Conservation (phyloP, 2,113 vertebrate genomes). For the Arothron firmamentum region DNA sequence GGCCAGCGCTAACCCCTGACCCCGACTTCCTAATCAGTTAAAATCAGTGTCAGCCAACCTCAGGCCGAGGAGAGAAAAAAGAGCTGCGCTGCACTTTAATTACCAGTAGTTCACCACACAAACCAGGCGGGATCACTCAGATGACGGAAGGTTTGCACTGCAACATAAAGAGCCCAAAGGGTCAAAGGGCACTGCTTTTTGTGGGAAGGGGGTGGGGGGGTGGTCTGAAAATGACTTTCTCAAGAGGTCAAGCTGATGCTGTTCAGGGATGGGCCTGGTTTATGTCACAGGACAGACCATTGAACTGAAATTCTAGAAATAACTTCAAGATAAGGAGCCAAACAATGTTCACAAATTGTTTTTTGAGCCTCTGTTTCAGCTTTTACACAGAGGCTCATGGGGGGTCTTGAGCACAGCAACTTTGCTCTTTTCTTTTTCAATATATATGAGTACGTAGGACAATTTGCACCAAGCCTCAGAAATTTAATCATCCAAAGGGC, state of each 20-base stretch:
- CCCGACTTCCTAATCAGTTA: too few species aligned
- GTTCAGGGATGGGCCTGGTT: conserved; percentile 2
- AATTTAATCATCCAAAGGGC: too few species aligned
- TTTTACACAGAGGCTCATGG: too few species aligned
- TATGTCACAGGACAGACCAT: background rate
- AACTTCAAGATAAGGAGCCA: background rate
- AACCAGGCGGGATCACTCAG: conserved; percentile 5
- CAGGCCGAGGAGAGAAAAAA: background rate
- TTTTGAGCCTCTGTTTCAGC: background rate
- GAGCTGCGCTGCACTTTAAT: background rate
- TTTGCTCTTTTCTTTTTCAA: too few species aligned
- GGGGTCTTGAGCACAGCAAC: too few species aligned
- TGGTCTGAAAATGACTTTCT: background rate
- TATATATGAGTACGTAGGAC: too few species aligned
- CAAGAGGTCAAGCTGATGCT: background rate
- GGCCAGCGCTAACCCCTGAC: too few species aligned
- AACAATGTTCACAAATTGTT: background rate
- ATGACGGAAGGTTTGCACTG: background rate
- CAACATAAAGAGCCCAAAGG: conserved; percentile 1
- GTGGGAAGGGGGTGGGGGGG: background rate
- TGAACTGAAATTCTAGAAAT: background rate
- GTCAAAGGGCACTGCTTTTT: background rate
- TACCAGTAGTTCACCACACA: background rate
- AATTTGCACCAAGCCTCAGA: too few species aligned
- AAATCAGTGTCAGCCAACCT: background rate